phyloP scores from a whole-genome alignment of 1,140 invertebrate genomes.

The Drosophila nasuta region DNA sequence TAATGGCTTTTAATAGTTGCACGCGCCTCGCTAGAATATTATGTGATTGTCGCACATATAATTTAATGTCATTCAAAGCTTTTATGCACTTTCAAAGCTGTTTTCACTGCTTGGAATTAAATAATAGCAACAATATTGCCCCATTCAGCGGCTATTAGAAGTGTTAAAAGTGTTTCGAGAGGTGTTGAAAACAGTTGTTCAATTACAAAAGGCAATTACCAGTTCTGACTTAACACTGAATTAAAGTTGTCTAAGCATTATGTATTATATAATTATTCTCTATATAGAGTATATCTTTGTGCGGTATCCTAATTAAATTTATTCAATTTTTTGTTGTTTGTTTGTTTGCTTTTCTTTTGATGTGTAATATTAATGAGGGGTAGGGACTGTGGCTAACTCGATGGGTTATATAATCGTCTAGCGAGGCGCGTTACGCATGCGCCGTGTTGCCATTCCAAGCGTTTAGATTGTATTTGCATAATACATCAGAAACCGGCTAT shows the following conservation, averaged over 20 bases:
- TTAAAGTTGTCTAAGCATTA: not conserved
- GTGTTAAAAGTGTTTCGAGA: not conserved
- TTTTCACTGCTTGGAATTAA: slow-evolving; percentile 1
- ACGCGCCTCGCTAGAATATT: not conserved
- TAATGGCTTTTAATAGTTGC: not conserved
- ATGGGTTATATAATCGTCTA: slow-evolving; percentile 57
- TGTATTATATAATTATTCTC: slow-evolving; percentile 5
- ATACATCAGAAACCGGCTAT: slow-evolving; percentile 55
- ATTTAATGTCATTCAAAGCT: slow-evolving; percentile 16
- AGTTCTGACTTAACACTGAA: not conserved
- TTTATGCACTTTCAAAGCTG: slow-evolving; percentile 15
- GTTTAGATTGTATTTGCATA: slow-evolving; percentile 59
- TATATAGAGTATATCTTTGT: slow-evolving; percentile 15
- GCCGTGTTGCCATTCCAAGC: slow-evolving; percentile 39
- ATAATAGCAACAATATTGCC: not conserved
- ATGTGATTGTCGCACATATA: not conserved
- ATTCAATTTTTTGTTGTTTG: not conserved
- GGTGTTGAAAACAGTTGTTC: slow-evolving; percentile 29
- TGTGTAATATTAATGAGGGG: slow-evolving; percentile 55
- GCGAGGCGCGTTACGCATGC: slow-evolving; percentile 62
- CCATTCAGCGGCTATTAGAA: not conserved
- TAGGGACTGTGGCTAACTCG: slow-evolving; percentile 8
- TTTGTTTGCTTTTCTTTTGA: slow-evolving; percentile 22
- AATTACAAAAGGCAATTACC: slow-evolving; percentile 17
- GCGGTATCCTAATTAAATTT: not conserved